Base-by-base conservation (phyloP, 2,797 vertebrate species). In the Varecia variegata region DNA sequence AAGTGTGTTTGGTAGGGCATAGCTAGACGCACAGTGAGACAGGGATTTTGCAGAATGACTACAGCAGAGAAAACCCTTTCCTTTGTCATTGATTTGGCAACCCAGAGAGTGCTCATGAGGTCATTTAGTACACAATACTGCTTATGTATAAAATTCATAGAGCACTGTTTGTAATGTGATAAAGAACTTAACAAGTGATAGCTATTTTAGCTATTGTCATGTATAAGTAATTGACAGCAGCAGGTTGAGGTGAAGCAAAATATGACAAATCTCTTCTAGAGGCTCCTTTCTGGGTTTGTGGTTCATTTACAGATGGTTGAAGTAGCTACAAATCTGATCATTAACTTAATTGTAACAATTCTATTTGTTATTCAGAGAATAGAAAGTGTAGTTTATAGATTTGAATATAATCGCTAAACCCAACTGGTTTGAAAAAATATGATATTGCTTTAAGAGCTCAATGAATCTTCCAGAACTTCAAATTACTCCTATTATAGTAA, bases 271-370 rank as follows among this genome's bases (percentile, higher is more conserved):
- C 25, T 82, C 50, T 70, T 47, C 27, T n/a, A 52, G 23, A 40
- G 20, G 23, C n/a, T 91, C n/a, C 15, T 70, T 79, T 94, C 40
- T 73, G 47, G 38, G 21, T 80, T 93, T 93, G 68, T 60, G 83
- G 23, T 47, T 89, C 27, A 58, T 89, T 91, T 92, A 94, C 38
- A 94, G 60, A 90, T 68, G 71, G 17, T n/a, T 90, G 23, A 93
- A 50, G 18, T 60, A 54, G 27, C 25, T 92, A 88, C 23, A 81
- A 52, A 82, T 88, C 21, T 90, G 71, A 90, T 90, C 56, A 70
- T 88, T 94, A 87, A 52, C 52, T 95, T 93, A 86, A 79, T 88
- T 88, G 71, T 54, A 67, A 80, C 20, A 92, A 93, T 96, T 86
- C 21, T 60, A 47, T 74, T 85, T 86, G 45, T 85, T 91, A 92